Evolutionary conservation across 1,140 invertebrate genomes (phyloP).

Genomic region (Diprion similis): DNA sequence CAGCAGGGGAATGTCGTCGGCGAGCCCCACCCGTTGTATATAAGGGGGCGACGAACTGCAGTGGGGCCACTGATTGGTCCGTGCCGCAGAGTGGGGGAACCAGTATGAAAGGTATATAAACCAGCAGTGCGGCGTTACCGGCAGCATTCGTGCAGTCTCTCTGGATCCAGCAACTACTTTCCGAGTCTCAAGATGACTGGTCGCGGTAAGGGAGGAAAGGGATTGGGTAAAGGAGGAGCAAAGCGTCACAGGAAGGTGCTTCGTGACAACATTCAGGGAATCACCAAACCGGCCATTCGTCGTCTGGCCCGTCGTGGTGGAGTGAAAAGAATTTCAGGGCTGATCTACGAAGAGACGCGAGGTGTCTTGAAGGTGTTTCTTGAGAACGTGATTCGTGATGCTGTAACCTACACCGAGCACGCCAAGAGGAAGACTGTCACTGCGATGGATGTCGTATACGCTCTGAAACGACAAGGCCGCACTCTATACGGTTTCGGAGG

Average conservation of each 20-base stretch:
- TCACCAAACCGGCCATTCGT: slow-evolving; percentile 27
- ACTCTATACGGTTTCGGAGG: slow-evolving; percentile 72
- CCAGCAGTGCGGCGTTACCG: slow-evolving; percentile 81
- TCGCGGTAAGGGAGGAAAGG: slow-evolving; percentile 66
- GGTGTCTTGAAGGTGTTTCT: slow-evolving; percentile 80
- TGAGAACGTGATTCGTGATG: slow-evolving; percentile 83
- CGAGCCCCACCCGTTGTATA: no score
- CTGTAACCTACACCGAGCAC: slow-evolving; percentile 85
- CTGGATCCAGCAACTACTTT: neutral
- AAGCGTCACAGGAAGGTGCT: slow-evolving; percentile 69
- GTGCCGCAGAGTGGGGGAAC: neutral
- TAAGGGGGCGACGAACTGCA: no score
- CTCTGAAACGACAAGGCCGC: slow-evolving; percentile 81
- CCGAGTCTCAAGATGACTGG: slow-evolving; percentile 61
- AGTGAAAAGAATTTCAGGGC: slow-evolving; percentile 72
- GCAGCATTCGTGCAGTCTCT: slow-evolving; percentile 62
- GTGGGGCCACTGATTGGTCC: neutral
- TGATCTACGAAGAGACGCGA: slow-evolving; percentile 68
- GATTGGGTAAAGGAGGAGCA: slow-evolving; percentile 72
- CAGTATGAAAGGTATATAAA: slow-evolving; percentile 65
- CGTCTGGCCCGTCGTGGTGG: slow-evolving; percentile 67
- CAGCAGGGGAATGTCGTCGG: no score
- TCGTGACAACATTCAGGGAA: slow-evolving; percentile 71
- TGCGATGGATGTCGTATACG: slow-evolving; percentile 89
- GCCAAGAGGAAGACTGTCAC: slow-evolving; percentile 85